Percentiles rank a stretch among this genome's conserved stretches.
Conservation (phyloP, 2,113 vertebrate genomes). For the Ctenomys sociabilis region DNA sequence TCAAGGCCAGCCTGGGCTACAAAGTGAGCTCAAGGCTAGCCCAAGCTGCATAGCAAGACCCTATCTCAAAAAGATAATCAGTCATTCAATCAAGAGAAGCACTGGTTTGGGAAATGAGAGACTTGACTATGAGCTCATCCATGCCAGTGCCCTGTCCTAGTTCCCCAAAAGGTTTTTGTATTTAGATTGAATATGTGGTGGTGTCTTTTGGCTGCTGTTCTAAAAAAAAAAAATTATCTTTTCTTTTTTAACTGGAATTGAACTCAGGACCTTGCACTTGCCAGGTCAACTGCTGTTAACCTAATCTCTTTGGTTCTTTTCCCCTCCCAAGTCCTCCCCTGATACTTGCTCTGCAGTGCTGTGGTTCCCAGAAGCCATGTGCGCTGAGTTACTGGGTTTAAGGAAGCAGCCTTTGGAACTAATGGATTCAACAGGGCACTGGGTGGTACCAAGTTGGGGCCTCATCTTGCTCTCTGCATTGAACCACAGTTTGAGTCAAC, state of each 20-base stretch:
- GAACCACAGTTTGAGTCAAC: neutral
- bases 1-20: no score
- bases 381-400: neutral
- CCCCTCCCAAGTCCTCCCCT: neutral
- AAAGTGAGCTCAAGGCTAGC: no score
- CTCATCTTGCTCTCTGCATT: neutral
- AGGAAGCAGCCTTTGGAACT: neutral
- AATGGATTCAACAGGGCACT: neutral
- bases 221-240: no score
- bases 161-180: neutral
- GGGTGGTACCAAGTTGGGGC: neutral
- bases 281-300: neutral
- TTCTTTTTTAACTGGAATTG: no score
- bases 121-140: neutral
- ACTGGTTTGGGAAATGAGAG: neutral
- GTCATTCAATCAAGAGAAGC: neutral
- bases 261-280: no score
- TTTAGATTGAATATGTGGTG: neutral
- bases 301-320: neutral
- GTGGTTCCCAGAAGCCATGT: neutral
- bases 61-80: no score
- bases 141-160: neutral
- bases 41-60: no score
- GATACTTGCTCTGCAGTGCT: neutral
- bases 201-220: no score